Evolutionary conservation across 2,888 invertebrate species (phyloP).

Genomic region (Temnothorax ravouxi): DNA sequence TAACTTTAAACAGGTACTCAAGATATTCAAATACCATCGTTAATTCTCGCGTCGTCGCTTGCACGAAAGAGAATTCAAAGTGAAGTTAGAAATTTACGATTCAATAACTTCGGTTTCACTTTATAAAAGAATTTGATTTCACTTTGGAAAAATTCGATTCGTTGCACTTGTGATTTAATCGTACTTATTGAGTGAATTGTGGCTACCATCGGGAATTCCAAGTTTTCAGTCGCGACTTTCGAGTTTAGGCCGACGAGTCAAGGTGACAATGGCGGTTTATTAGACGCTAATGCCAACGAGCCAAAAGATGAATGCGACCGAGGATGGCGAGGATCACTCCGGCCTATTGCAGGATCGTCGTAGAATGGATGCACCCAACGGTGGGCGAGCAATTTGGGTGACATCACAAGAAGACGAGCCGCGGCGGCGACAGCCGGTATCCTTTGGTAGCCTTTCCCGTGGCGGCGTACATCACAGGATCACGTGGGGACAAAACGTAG

Average conservation of each 20-base stretch:
- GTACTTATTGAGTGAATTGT: conserved; percentile 3
- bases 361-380: conserved; percentile 52
- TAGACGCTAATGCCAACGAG: conserved; percentile 12
- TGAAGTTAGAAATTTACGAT: background rate
- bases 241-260: background rate
- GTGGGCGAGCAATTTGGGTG: conserved; percentile 46
- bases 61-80: background rate
- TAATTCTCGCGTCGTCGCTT: background rate
- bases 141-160: background rate
- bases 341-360: conserved; percentile 42
- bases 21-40: background rate
- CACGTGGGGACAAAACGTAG: conserved; percentile 15
- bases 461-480: conserved; percentile 47
- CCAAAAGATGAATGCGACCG: conserved; percentile 22
- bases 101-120: background rate
- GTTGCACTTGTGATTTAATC: background rate
- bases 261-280: conserved; percentile 32
- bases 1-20: background rate
- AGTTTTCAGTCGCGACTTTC: background rate
- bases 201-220: background rate
- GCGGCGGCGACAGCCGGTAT: conserved; percentile 28
- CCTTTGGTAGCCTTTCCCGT: conserved; percentile 34
- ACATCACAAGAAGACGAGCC: conserved; percentile 51
- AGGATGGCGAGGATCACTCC: background rate
- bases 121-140: background rate